Percentiles rank a stretch among this genome's conserved stretches.
Evolutionary conservation across 2,888 invertebrate species (phyloP).

Genomic region (Druceiella hillmani): DNA sequence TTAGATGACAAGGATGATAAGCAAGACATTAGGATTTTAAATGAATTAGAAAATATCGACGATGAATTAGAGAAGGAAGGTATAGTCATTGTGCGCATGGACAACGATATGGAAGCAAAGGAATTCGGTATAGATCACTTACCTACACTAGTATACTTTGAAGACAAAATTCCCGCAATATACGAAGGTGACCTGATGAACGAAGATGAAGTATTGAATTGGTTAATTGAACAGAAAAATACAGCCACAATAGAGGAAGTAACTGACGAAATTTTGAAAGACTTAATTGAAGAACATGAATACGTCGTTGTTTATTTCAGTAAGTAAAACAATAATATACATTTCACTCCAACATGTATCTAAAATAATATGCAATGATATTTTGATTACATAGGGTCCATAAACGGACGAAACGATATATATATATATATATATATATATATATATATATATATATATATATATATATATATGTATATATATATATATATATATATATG

Average conservation of each 20-base stretch:
- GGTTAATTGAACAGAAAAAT: conserved; percentile 83
- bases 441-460: too few species aligned
- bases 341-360: neutral
- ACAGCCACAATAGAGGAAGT: conserved; percentile 92
- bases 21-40: conserved; percentile 80
- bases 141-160: conserved; percentile 82
- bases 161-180: conserved; percentile 84
- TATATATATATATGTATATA: too few species aligned
- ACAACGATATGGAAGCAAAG: conserved; percentile 85
- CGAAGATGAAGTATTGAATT: conserved; percentile 86
- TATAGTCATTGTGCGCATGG: conserved; percentile 85
- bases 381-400: conserved; percentile 6
- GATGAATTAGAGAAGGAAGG: conserved; percentile 87
- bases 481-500: too few species aligned
- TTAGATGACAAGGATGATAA: conserved; percentile 86
- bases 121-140: conserved; percentile 87
- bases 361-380: too few species aligned
- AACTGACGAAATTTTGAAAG: conserved; percentile 82
- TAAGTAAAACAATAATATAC: conserved; percentile 38
- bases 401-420: too few species aligned
- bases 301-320: conserved; percentile 94
- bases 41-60: conserved; percentile 88
- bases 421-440: conserved; percentile 3
- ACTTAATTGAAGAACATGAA: conserved; percentile 84
- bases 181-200: conserved; percentile 90